Evolutionary conservation across 2,888 invertebrate genomes (phyloP), one percentile per base, ranked within the genome.

Genomic region (Xestia xanthographa): DNA sequence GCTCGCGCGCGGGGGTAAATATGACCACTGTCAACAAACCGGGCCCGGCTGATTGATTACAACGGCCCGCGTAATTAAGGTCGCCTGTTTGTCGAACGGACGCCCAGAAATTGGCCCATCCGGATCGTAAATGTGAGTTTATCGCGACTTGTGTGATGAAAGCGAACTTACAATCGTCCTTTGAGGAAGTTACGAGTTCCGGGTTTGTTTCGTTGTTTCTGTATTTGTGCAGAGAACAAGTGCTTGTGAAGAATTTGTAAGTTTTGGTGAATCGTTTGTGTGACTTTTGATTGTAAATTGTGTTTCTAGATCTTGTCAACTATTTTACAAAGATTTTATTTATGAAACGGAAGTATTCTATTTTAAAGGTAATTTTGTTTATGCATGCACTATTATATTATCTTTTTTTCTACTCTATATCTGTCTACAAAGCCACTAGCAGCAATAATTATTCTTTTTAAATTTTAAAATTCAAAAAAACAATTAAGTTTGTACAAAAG

Each of bases 31-130:
- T 89, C 89, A 90, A 90, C 90, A 90, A 77, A 85, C 77, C 71
- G 71, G 73, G 71, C 71, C 68, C 81, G 84, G 72, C 88, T 88
- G 92, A 92, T 91, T 91, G 92, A 92, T 92, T 91, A 91, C 91
- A 86, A 81, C 80, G 82, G 85, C 53, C 72, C 83, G 48, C 58
- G 89, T 92, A 92, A 92, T 92, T 92, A 92, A 91, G 91, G 89
- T 83, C 89, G 85, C 68, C 63, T 89, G 89, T 91, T 90, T 88
- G 89, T 79, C 66, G 83, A 85, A 82, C 83, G 86, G 83, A 75
- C 78, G 79, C 79, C 78, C 80, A 80, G 78, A 63, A 86, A 86
- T 86, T 82, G 85, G 80, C 75, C 81, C 82, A 79, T 85, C 85
- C 85, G 77, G 77, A 74, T 73, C 72, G 66, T 86, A 82, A 84